Conservation (phyloP, 2,888 invertebrate species). For the Adelognathus sp. region DNA sequence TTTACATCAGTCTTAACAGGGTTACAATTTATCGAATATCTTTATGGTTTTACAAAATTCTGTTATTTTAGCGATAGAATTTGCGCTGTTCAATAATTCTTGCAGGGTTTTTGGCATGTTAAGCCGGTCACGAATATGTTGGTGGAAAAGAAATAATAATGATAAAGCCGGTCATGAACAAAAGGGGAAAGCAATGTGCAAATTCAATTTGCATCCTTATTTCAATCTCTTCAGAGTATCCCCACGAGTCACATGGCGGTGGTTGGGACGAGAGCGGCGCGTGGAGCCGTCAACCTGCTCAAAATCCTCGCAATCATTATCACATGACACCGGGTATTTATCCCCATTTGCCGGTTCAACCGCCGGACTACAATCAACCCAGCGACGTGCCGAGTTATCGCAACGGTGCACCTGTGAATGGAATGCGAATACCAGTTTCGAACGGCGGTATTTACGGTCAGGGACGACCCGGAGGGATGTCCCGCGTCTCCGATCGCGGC, state of each 20-base stretch:
- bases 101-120: no score
- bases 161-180: no score
- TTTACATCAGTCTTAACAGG: no score
- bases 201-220: neutral
- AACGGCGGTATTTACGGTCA: constrained; percentile 65
- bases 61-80: no score
- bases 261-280: constrained; percentile 58
- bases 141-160: no score
- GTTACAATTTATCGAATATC: no score
- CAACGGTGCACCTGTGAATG: constrained; percentile 70
- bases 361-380: constrained; percentile 63
- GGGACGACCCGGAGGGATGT: constrained; percentile 54
- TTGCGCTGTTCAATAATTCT: no score
- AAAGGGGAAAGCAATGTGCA: no score
- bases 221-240: constrained; percentile 52
- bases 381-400: constrained; percentile 69
- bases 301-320: constrained; percentile 57
- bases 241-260: constrained; percentile 57
- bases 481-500: constrained; percentile 57
- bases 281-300: constrained; percentile 58
- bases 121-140: no score
- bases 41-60: no score
- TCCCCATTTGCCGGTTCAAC: constrained; percentile 61
- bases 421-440: constrained; percentile 62
- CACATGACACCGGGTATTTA: constrained; percentile 66